Percentiles rank a stretch among this genome's conserved stretches.
Evolutionary conservation across 30 jellyfish, hydroid and myxozoan species (phyloP).

Genomic region (Morbakka virulenta): DNA sequence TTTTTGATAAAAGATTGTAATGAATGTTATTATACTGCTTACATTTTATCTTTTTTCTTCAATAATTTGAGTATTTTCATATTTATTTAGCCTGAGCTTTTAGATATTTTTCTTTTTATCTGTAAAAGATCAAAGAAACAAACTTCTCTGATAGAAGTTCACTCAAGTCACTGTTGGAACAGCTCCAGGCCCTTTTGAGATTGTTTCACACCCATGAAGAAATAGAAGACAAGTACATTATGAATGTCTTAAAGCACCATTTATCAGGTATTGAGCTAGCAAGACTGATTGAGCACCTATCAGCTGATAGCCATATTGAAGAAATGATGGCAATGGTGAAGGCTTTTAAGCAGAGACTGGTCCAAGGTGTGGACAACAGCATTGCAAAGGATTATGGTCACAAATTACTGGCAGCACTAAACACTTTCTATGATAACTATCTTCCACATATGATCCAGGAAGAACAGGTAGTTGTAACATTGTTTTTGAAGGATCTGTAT

Average conservation of each 20-base stretch:
- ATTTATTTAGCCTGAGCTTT: background rate
- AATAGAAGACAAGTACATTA: slow-evolving; percentile 87
- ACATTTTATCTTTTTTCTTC: too few species aligned
- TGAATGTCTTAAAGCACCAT: slow-evolving; percentile 68
- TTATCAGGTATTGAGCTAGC: slow-evolving; percentile 64
- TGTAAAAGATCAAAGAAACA: slow-evolving; percentile 60
- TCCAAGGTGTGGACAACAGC: slow-evolving; percentile 33
- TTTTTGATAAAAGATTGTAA: too few species aligned
- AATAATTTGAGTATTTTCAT: too few species aligned
- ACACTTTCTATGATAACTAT: slow-evolving; percentile 69
- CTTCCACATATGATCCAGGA: slow-evolving; percentile 95
- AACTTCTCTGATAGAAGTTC: slow-evolving; percentile 69
- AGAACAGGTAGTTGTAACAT: slow-evolving; percentile 65
- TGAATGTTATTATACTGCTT: too few species aligned
- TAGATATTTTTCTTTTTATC: background rate
- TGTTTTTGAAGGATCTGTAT: too few species aligned
- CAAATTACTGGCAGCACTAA: slow-evolving; percentile 44
- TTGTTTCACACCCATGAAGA: slow-evolving; percentile 79
- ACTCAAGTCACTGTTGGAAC: slow-evolving; percentile 51
- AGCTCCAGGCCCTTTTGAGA: slow-evolving; percentile 48
- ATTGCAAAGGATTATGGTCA: slow-evolving; percentile 57
- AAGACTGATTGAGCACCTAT: slow-evolving; percentile 70
- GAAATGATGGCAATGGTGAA: slow-evolving; percentile 63
- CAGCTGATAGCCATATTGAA: slow-evolving; percentile 78
- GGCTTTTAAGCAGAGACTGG: slow-evolving; percentile 35